Conservation (phyloP, 2,797 vertebrate species). For the Petrocephalus schoutedeni region DNA sequence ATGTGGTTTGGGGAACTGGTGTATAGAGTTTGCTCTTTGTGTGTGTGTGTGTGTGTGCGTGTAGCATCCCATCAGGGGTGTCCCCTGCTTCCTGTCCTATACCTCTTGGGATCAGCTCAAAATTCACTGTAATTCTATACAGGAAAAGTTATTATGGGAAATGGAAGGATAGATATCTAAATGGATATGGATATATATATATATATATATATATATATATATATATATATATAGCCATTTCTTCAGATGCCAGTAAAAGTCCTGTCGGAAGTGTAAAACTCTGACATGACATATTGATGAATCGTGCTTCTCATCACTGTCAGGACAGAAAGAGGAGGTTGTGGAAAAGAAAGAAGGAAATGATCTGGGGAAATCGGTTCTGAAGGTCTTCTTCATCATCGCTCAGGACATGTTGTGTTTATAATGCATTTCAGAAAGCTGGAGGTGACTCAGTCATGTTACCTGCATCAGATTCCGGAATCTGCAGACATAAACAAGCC, state of each 20-base stretch:
- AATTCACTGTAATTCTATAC: background rate
- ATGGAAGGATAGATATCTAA: background rate
- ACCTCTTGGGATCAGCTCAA: background rate
- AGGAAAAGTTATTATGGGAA: background rate
- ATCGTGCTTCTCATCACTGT: background rate
- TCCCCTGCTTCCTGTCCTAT: background rate
- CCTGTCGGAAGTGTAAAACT: background rate
- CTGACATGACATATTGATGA: background rate
- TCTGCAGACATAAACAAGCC: conserved; percentile 7
- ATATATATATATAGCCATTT: background rate
- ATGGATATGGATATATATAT: background rate
- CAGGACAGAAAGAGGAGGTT: background rate
- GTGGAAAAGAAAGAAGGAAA: background rate
- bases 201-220: too few species aligned
- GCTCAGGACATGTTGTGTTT: background rate
- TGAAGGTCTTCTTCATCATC: background rate
- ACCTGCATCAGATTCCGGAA: background rate
- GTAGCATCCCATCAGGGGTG: background rate
- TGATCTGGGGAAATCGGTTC: background rate
- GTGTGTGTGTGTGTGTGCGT: background rate
- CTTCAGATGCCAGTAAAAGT: background rate
- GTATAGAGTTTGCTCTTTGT: background rate
- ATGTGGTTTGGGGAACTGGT: background rate
- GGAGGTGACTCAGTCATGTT: background rate
- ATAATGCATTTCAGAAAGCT: background rate